These are phyloP conservation scores for Meles meles DNA, from an alignment of 2,113 vertebrate genomes.

Conservation along the genomic window DNA sequence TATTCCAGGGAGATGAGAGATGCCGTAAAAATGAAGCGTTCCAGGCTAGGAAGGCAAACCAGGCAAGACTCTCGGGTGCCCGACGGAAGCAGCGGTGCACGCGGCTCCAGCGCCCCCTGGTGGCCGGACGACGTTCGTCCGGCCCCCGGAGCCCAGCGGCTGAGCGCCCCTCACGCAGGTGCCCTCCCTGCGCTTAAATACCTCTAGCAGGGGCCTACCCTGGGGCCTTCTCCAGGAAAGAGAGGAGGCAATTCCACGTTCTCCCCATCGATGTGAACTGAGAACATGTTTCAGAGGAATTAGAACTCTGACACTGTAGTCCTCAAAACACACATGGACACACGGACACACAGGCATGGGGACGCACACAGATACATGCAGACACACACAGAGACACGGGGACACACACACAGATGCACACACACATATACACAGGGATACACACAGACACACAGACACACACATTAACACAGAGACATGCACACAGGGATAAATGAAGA, in stretches of 20 bases:
- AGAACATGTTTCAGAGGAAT: background rate
- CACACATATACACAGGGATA: background rate
- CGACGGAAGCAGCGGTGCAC: fast-evolving
- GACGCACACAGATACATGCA: background rate
- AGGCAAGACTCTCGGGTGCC: fast-evolving
- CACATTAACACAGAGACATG: no score
- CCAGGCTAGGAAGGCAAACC: fast-evolving
- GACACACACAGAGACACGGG: background rate
- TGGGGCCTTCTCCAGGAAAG: background rate
- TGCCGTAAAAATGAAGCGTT: fast-evolving
- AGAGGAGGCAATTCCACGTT: background rate
- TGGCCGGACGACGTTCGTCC: background rate
- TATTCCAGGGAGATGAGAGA: fast-evolving
- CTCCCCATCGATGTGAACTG: background rate
- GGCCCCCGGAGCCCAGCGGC: background rate
- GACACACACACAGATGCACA: background rate
- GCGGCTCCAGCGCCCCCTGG: background rate
- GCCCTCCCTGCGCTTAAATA: background rate
- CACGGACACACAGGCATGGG: background rate
- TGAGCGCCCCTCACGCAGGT: no score
- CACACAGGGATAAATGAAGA: background rate
- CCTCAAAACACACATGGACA: background rate
- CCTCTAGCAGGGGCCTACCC: background rate
- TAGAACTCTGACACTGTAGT: fast-evolving
- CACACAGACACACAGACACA: background rate